Evolutionary conservation across 92 coral and sea anemone genomes (phyloP), one percentile per base, ranked within the genome.

Genomic region (Hydrozoanthus gracilis): DNA sequence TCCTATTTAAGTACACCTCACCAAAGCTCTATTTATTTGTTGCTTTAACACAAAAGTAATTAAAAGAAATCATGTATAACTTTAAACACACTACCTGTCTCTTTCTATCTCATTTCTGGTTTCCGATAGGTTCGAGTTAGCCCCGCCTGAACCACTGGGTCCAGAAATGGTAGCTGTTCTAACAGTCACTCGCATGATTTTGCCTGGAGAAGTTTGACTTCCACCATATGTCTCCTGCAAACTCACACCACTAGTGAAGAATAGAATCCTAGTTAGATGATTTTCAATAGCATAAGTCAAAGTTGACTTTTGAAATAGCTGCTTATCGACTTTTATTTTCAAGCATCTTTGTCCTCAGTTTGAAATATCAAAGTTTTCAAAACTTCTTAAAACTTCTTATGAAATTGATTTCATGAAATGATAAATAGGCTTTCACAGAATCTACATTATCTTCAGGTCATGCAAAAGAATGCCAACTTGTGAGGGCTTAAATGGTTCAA

Each of bases 111-210:
- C 85, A 15, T 16, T 80, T 12, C 27, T 39, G 3, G 52, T 44
- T 11, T 11, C 60, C 3, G 48, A 64, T 8, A 70, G 74, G 44
- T 48, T 80, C 20, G 64, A 62, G 60, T 47, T 80, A 14, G 74
- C 14, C 47, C 54, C 85, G 50, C 85, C 69, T 15, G 85, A 46
- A 47, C 61, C 69, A 13, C 74, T 80, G 18, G 85, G 85, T 47
- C 85, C 86, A 71, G 94, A 76, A 67, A 94, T 92, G 35, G 95
- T 96, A 16, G 95, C 89, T 61, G 97, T 93, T 60, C 80, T 89
- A 49, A 96, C 93, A 20, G 91, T 93, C 51, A 96, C 99, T 80
- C 90, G 92, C 86, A 93, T 96, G 46, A 96, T 92, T 66, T 93
- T 88, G 0, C 93, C 95, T 20, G 99, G 98, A 20, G 96, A 88